Percentiles rank a stretch among this genome's conserved stretches.
Conservation (phyloP, 2,113 vertebrate genomes). For the Mustelus asterias region DNA sequence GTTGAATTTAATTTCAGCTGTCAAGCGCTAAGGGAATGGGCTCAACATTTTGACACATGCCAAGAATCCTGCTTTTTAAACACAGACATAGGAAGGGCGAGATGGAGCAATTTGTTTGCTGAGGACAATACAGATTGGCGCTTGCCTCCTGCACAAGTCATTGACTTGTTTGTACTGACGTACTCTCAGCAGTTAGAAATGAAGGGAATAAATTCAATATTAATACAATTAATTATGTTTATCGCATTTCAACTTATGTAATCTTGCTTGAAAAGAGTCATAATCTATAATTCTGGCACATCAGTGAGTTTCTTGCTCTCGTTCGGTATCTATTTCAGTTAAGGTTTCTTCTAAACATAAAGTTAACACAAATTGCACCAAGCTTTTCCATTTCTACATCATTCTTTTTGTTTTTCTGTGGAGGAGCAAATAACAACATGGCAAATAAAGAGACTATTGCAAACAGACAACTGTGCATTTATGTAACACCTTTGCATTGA, state of each 20-base stretch:
- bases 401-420: background rate
- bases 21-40: background rate
- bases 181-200: background rate
- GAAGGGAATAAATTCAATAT: background rate
- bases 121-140: background rate
- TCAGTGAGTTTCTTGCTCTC: background rate
- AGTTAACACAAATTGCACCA: background rate
- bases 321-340: no score
- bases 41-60: slow-evolving; percentile 19
- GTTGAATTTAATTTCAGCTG: slow-evolving; percentile 7
- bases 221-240: background rate
- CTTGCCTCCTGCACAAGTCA: background rate
- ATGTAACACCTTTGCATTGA: background rate
- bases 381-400: background rate
- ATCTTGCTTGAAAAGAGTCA: background rate
- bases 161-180: background rate
- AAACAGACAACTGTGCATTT: background rate
- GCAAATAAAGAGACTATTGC: background rate
- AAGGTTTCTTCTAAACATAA: background rate
- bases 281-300: background rate
- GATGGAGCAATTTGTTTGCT: background rate
- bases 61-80: background rate
- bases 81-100: background rate
- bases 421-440: background rate
- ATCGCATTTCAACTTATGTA: background rate